phyloP scores from a whole-genome alignment of 2,888 invertebrate species.

The Auanema sp. region DNA sequence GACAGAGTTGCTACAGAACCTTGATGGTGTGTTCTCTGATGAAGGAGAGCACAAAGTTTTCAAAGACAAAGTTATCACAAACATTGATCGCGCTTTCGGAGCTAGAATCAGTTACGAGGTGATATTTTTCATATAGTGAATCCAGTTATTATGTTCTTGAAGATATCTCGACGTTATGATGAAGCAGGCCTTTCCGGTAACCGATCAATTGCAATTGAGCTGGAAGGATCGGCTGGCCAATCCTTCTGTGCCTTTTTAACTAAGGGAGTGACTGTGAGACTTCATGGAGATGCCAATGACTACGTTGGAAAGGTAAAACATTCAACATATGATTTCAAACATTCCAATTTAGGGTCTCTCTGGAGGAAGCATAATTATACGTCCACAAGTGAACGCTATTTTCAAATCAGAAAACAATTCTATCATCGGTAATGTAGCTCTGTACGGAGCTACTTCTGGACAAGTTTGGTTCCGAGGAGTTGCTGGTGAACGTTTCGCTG shows the following conservation, averaged over 20 bases:
- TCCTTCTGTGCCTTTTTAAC: conserved; percentile 97
- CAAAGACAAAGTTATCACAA: conserved; percentile 77
- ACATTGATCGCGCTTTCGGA: conserved; percentile 88
- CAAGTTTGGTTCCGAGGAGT: conserved; percentile 79
- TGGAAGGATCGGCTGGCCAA: conserved; percentile 93
- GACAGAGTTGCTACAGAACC: conserved; percentile 38
- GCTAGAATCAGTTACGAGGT: conserved; percentile 88
- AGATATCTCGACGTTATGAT: conserved; percentile 57
- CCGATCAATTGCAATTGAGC: conserved; percentile 76
- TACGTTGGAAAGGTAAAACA: conserved; percentile 82
- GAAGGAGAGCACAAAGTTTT: conserved; percentile 69
- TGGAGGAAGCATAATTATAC: conserved; percentile 89
- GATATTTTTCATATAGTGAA: neutral
- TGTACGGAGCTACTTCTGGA: conserved; percentile 88
- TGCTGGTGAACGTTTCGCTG: conserved; percentile 96
- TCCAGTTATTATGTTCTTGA: conserved; percentile 8
- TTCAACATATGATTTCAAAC: no score
- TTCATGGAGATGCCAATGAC: conserved; percentile 97
- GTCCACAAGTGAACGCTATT: conserved; percentile 78
- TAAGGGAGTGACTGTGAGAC: conserved; percentile 82
- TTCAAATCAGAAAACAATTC: conserved; percentile 92
- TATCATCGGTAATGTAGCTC: conserved; percentile 94
- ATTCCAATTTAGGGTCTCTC: conserved; percentile 79
- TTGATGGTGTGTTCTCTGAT: conserved; percentile 52
- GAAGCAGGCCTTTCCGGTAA: conserved; percentile 54